These are phyloP conservation scores for Carabus problematicus DNA, from an alignment of 2,888 invertebrate species.

Conservation along the genomic window DNA sequence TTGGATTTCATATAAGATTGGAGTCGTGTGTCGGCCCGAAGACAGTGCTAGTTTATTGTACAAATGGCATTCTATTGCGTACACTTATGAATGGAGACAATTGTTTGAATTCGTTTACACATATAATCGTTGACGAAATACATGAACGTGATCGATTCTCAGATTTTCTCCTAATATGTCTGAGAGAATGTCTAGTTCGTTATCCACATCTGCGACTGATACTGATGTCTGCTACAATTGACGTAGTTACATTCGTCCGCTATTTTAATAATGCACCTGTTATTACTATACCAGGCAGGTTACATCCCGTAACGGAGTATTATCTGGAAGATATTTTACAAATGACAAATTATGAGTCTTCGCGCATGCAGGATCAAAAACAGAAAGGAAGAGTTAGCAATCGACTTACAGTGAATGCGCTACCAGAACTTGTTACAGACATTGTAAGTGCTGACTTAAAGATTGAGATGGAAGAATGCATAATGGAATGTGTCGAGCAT, in stretches of 20 bases:
- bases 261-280: slow-evolving; percentile 86
- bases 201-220: slow-evolving; percentile 80
- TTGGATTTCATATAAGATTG: slow-evolving; percentile 91
- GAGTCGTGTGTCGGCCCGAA: slow-evolving; percentile 84
- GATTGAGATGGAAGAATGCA: slow-evolving; percentile 72
- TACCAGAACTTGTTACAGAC: slow-evolving; percentile 19
- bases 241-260: slow-evolving; percentile 78
- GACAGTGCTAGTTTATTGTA: slow-evolving; percentile 87
- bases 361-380: slow-evolving; percentile 59
- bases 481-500: slow-evolving; percentile 68
- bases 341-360: slow-evolving; percentile 64
- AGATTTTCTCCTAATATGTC: slow-evolving; percentile 88
- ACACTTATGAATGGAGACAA: slow-evolving; percentile 84
- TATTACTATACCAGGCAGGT: slow-evolving; percentile 75
- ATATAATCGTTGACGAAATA: slow-evolving; percentile 91
- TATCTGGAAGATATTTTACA: slow-evolving; percentile 83
- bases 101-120: slow-evolving; percentile 75
- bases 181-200: slow-evolving; percentile 76
- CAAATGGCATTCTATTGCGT: slow-evolving; percentile 88
- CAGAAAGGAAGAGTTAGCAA: not conserved
- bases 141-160: slow-evolving; percentile 94
- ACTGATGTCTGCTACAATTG: slow-evolving; percentile 95
- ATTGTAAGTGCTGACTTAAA: slow-evolving; percentile 52
- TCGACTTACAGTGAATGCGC: slow-evolving; percentile 4
- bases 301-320: slow-evolving; percentile 76